Conservation (phyloP, 2,888 invertebrate genomes). For the Zelleria hepariella region DNA sequence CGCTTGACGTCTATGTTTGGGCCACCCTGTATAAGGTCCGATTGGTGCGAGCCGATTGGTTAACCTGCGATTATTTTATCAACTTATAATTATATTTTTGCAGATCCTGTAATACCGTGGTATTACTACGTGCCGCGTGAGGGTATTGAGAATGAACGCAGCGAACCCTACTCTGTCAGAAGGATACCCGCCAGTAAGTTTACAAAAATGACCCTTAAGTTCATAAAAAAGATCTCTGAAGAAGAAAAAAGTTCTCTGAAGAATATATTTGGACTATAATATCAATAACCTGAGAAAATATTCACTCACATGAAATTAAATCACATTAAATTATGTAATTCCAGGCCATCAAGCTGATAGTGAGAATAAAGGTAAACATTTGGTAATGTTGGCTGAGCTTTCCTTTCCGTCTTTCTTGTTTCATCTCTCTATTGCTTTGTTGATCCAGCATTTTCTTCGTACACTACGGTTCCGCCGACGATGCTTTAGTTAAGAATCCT, state of each 20-base stretch:
- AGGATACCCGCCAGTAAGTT: slow-evolving; percentile 74
- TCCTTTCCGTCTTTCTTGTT: not conserved
- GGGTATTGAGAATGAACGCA: slow-evolving; percentile 78
- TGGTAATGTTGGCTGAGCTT: not conserved
- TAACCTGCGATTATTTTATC: too few relatives aligned
- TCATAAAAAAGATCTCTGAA: not conserved
- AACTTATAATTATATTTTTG: slow-evolving; percentile 24
- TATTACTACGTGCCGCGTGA: slow-evolving; percentile 89
- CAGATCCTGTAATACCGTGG: slow-evolving; percentile 94
- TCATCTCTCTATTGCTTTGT: not conserved
- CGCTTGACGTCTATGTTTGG: too few relatives aligned
- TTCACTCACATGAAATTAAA: too few relatives aligned
- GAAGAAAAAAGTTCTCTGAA: not conserved
- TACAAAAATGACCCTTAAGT: slow-evolving; percentile 58
- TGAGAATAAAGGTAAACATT: slow-evolving; percentile 1
- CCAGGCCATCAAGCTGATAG: not conserved
- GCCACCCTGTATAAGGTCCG: too few relatives aligned
- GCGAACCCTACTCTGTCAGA: slow-evolving; percentile 77
- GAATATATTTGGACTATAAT: too few relatives aligned
- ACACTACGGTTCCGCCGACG: not conserved
- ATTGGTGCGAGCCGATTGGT: too few relatives aligned
- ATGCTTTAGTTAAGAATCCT: not conserved
- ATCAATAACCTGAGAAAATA: too few relatives aligned
- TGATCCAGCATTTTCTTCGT: not conserved
- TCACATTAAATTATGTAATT: not conserved